phyloP scores from a whole-genome alignment of 2,888 invertebrate genomes.

The Stenchaetothrips biformis region DNA sequence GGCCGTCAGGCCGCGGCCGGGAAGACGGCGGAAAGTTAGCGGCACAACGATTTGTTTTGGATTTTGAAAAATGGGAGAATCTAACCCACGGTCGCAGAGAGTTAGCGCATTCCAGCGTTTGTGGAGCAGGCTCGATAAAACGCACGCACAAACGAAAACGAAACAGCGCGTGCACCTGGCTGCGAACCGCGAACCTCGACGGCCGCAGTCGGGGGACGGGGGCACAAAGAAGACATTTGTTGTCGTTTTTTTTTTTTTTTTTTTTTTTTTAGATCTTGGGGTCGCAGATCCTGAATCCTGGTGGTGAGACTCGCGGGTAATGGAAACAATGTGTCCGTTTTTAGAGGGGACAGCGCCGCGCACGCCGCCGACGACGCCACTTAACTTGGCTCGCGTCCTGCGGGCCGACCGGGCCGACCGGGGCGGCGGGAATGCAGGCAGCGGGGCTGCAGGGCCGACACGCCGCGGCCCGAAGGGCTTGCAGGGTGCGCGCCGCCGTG shows the following conservation, averaged over 20 bases:
- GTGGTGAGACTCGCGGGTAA: neutral
- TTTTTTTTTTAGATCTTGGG: neutral
- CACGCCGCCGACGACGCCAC: neutral
- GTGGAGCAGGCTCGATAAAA: too few species aligned
- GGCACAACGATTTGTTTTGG: neutral
- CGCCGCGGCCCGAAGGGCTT: too few species aligned
- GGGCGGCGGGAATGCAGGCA: neutral
- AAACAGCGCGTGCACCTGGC: neutral
- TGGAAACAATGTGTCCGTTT: slow-evolving; percentile 18
- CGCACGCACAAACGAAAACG: neutral
- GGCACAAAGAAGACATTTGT: too few species aligned
- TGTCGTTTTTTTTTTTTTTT: neutral
- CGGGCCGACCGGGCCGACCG: neutral
- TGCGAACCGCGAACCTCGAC: neutral
- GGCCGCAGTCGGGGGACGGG: too few species aligned
- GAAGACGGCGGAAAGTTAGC: neutral
- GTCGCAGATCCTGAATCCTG: neutral
- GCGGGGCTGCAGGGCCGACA: too few species aligned
- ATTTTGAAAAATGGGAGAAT: neutral
- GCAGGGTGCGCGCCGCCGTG: too few species aligned
- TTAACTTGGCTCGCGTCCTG: neutral
- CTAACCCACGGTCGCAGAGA: neutral
- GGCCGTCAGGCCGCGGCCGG: neutral
- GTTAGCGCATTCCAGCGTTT: too few species aligned
- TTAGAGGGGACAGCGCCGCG: neutral